Conservation (phyloP, 2,113 vertebrate species). For the Meles meles region DNA sequence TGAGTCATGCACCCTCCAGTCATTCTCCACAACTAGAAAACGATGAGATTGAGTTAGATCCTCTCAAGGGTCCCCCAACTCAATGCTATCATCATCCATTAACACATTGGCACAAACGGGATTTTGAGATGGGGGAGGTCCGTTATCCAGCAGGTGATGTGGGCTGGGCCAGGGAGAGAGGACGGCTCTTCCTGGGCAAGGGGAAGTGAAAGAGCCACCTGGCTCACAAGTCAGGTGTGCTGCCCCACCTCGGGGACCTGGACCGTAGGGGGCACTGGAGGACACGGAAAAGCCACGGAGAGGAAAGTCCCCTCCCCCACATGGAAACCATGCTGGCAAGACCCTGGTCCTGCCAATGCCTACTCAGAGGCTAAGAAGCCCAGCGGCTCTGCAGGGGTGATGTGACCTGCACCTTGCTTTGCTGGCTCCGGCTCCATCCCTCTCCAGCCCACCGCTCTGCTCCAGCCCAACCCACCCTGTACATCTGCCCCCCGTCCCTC, state of each 20-base stretch:
- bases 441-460: background rate
- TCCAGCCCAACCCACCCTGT: fast-evolving
- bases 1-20: background rate
- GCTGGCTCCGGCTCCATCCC: background rate
- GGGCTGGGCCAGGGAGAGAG: background rate
- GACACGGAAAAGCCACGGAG: background rate
- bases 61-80: background rate
- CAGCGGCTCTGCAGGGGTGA: too few relatives aligned
- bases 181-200: background rate
- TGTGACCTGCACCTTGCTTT: background rate
- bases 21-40: background rate
- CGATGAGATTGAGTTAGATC: background rate
- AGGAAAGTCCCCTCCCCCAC: background rate
- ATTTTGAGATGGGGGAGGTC: background rate
- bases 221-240: background rate
- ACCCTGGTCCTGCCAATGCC: background rate
- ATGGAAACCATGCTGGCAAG: background rate
- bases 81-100: background rate
- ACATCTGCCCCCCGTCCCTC: background rate
- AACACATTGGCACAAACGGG: background rate
- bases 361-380: background rate
- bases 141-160: fast-evolving
- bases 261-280: too few relatives aligned
- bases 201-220: background rate
- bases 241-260: background rate